Conservation (phyloP, 2,888 invertebrate species). For the Ophion ellenae region DNA sequence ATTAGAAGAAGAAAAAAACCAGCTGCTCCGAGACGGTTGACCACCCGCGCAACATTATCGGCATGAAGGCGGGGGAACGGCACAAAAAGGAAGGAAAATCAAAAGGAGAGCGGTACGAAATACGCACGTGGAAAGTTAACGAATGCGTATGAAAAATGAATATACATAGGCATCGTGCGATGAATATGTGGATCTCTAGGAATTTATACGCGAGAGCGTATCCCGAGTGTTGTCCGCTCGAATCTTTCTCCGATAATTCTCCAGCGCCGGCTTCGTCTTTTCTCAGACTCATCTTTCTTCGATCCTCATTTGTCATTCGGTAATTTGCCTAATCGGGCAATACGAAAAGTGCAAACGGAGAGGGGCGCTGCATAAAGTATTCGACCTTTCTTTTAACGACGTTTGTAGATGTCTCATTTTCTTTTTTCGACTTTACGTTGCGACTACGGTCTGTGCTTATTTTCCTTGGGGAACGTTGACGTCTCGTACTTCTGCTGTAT, state of each 20-base stretch:
- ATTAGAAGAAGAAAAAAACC: too few species aligned
- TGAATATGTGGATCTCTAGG: background rate
- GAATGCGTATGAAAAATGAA: constrained; percentile 13
- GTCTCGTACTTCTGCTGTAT: too few species aligned
- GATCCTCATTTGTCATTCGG: background rate
- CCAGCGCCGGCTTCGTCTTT: background rate
- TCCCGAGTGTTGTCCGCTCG: background rate
- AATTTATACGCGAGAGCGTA: too few species aligned
- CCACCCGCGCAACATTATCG: too few species aligned
- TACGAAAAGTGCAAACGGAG: background rate
- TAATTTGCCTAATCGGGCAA: background rate
- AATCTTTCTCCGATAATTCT: background rate
- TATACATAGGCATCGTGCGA: background rate
- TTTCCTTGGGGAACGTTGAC: too few species aligned
- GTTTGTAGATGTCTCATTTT: background rate
- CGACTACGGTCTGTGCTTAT: too few species aligned
- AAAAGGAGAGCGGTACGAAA: background rate
- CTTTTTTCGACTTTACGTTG: too few species aligned
- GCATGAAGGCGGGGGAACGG: background rate
- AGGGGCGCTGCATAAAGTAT: background rate
- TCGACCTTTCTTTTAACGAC: background rate
- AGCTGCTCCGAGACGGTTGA: too few species aligned
- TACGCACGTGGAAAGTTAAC: constrained; percentile 4
- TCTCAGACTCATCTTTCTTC: background rate
- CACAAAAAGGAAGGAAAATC: background rate